A percentile compares a stretch with the other conserved stretches of the same genome.
phyloP scores from a whole-genome alignment of 2,113 vertebrate genomes.

The Falcunculus frontatus region DNA sequence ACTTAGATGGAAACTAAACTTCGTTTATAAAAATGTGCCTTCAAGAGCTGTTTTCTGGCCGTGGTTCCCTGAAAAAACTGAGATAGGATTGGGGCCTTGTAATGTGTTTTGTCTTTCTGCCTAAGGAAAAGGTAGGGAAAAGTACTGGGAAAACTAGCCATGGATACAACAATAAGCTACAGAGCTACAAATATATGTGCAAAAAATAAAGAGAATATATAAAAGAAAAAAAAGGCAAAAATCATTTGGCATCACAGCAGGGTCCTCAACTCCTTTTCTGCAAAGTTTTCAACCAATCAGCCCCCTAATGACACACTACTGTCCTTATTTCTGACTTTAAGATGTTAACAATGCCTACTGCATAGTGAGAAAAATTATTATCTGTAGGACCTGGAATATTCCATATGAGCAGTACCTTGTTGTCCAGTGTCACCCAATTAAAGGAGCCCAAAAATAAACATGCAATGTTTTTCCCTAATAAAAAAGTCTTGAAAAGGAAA shows the following conservation, averaged over 20 bases:
- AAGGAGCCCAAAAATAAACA: neutral
- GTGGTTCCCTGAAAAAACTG: neutral
- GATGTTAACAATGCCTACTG: neutral
- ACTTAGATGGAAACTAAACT: neutral
- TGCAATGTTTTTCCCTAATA: accelerated
- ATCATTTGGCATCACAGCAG: neutral
- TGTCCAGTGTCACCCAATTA: neutral
- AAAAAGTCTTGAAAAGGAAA: neutral
- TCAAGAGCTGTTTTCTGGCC: neutral
- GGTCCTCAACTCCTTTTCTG: neutral
- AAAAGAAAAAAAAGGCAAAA: neutral
- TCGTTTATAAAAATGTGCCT: neutral
- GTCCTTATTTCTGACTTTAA: neutral
- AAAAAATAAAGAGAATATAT: neutral
- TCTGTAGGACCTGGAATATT: neutral
- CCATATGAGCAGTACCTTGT: neutral
- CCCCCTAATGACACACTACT: neutral
- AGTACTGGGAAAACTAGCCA: neutral
- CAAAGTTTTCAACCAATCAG: neutral
- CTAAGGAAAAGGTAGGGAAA: neutral
- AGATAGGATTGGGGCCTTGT: neutral
- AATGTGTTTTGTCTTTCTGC: neutral
- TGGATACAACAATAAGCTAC: neutral
- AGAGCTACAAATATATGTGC: neutral
- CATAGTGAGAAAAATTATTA: neutral